Percentiles rank a stretch among this genome's conserved stretches.
Evolutionary conservation across 2,113 vertebrate species (phyloP).

Genomic region (Columbina picui): DNA sequence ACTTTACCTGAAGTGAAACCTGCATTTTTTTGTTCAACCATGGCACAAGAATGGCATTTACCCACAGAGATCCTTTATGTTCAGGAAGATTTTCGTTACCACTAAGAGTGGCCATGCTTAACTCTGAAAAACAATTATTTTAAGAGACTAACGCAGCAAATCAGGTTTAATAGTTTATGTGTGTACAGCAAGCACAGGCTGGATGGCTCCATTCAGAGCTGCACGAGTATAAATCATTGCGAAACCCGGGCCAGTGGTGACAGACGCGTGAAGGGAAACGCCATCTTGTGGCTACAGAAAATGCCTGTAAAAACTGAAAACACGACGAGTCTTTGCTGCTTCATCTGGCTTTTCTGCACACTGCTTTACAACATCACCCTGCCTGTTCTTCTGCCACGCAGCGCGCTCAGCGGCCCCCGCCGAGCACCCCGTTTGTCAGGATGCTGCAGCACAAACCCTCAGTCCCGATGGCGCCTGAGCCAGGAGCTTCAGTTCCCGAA

Average conservation of each 20-base stretch:
- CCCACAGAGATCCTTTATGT: not conserved
- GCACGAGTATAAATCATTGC: not conserved
- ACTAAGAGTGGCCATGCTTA: not conserved
- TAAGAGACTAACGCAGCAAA: not conserved
- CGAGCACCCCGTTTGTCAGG: not conserved
- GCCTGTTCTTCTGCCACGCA: not conserved
- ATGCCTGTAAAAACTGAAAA: not conserved
- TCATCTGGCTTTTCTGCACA: not conserved
- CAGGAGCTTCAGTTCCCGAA: not conserved
- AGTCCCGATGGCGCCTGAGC: not conserved
- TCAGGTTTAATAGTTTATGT: not conserved
- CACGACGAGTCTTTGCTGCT: not conserved
- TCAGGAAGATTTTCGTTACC: not conserved
- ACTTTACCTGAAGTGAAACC: not conserved
- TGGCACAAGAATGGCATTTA: not conserved
- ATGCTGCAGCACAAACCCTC: not conserved
- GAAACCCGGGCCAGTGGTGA: not conserved
- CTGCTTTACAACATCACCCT: not conserved
- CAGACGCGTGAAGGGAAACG: not conserved
- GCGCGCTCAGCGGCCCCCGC: not conserved
- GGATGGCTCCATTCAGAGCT: not conserved
- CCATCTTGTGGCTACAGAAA: constrained; percentile 1
- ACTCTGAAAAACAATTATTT: not conserved
- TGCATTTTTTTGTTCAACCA: not conserved
- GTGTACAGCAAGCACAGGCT: not conserved